Evolutionary conservation across 2,113 vertebrate species (phyloP), one percentile per base, ranked within the genome.

Genomic region (Hylia prasina): DNA sequence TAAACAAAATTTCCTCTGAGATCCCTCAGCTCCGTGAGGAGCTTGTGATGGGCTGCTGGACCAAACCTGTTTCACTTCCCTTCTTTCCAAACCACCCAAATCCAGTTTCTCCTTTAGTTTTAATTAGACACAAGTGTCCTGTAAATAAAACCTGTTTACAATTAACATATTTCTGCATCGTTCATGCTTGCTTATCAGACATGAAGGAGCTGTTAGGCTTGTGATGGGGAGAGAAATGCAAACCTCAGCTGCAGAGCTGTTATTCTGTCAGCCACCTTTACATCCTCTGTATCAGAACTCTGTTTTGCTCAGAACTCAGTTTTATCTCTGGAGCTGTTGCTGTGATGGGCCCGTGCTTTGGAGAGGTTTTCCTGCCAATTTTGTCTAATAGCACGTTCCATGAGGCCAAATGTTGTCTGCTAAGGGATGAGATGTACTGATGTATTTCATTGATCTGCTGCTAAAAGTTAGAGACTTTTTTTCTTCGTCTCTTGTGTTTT

Each of bases 151-250:
- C 31, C 24, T n/a, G 24, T 30, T 82, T 79, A 21, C 70, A 61
- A 27, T 69, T 54, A 70, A 39, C 3, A 0, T 51, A n/a, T 58
- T 66, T 77, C 9, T 64, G 19, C 0, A 0, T 45, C 12, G 4
- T 83, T 92, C 42, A 75, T 0, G 0, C 23, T 10, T 71, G 28
- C 24, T 42, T 39, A 50, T 94, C 30, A 31, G 50, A 53, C 15
- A 4, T 7, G 27, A 71, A 48, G 31, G 28, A 56, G n/a, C 19
- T 77, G 37, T 37, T 39, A 25, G 44, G 14, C 33, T 47, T 42
- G 37, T 53, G 53, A 31, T 7, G 54, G 35, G 10, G 53, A 22
- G 19, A 88, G 70, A 83, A 80, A 35, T n/a, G 13, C 25, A 63
- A 73, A 47, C 21, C 22, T 40, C 23, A 18, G 8, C n/a, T 89